phyloP scores from a whole-genome alignment of 1,140 invertebrate genomes.

The Nomia melanderi region DNA sequence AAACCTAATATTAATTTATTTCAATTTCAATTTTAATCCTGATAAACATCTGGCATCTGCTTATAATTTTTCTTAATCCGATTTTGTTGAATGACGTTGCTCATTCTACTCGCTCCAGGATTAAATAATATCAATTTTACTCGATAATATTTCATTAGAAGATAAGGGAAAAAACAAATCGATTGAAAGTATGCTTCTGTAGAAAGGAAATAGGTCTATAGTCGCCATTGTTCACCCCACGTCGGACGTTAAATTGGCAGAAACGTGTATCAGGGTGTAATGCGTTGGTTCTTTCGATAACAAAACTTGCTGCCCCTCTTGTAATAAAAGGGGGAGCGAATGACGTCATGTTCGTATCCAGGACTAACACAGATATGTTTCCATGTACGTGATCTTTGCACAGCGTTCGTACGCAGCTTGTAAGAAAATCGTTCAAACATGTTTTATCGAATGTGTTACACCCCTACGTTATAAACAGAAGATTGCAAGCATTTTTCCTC shows the following conservation, averaged over 20 bases:
- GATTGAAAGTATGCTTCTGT: not conserved
- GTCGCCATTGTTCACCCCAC: conserved; percentile 46
- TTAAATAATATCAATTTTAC: too few relatives aligned
- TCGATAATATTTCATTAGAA: not conserved
- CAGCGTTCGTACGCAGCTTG: not conserved
- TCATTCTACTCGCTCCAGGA: too few relatives aligned
- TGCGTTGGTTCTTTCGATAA: conserved; percentile 45
- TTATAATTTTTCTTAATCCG: too few relatives aligned
- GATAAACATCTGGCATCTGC: too few relatives aligned
- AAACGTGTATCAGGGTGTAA: conserved; percentile 38
- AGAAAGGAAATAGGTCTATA: conserved; percentile 31
- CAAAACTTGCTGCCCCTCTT: conserved; percentile 32
- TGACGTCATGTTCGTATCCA: conserved; percentile 49
- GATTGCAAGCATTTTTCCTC: conserved; percentile 4
- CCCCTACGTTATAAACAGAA: conserved; percentile 10
- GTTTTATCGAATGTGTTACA: not conserved
- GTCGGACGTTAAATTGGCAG: conserved; percentile 38
- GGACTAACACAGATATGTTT: not conserved
- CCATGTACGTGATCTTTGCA: not conserved
- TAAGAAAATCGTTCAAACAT: conserved; percentile 13
- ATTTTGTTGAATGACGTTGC: too few relatives aligned
- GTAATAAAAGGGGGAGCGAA: conserved; percentile 39
- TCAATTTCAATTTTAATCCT: too few relatives aligned
- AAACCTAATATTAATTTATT: too few relatives aligned
- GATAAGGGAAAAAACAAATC: not conserved